A percentile compares a stretch with the other conserved stretches of the same genome.
These are phyloP conservation scores for Diarsia dahlii DNA, from an alignment of 2,888 invertebrate species.

Conservation along the genomic window DNA sequence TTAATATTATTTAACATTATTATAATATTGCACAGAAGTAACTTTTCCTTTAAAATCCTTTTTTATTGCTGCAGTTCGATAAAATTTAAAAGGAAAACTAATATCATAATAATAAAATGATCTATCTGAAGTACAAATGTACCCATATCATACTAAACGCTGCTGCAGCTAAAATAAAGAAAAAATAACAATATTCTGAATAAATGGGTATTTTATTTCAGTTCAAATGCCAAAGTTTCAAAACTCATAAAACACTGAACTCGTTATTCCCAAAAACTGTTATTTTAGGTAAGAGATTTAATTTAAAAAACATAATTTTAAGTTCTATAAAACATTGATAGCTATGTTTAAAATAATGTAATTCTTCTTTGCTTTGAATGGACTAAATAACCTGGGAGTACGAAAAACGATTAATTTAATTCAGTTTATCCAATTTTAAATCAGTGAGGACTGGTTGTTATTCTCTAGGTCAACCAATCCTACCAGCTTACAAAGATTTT, in stretches of 20 bases:
- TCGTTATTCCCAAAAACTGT: slow-evolving; percentile 40
- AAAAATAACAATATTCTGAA: slow-evolving; percentile 4
- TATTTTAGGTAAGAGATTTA: slow-evolving; percentile 26
- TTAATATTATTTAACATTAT: slow-evolving; percentile 10
- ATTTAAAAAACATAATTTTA: slow-evolving; percentile 32
- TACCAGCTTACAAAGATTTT: neutral
- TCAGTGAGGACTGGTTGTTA: too few species aligned
- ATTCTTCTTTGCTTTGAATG: neutral
- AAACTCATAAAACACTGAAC: slow-evolving; percentile 38
- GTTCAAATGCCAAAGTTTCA: slow-evolving; percentile 34
- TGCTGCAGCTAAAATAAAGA: slow-evolving; percentile 3
- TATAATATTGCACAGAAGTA: slow-evolving; percentile 4
- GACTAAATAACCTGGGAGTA: neutral
- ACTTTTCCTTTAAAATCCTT: neutral
- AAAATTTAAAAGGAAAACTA: neutral
- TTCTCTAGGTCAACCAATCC: neutral
- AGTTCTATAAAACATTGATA: slow-evolving; percentile 9
- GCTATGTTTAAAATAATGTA: slow-evolving; percentile 2
- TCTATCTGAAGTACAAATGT: slow-evolving; percentile 35
- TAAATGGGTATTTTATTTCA: slow-evolving; percentile 24
- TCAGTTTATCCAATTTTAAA: neutral
- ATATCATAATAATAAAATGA: neutral
- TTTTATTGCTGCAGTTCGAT: neutral
- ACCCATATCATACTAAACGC: slow-evolving; percentile 14
- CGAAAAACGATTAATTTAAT: neutral